Evolutionary conservation across 2,888 invertebrate species (phyloP), one percentile per base, ranked within the genome.

Genomic region (Deilephila porcellus): DNA sequence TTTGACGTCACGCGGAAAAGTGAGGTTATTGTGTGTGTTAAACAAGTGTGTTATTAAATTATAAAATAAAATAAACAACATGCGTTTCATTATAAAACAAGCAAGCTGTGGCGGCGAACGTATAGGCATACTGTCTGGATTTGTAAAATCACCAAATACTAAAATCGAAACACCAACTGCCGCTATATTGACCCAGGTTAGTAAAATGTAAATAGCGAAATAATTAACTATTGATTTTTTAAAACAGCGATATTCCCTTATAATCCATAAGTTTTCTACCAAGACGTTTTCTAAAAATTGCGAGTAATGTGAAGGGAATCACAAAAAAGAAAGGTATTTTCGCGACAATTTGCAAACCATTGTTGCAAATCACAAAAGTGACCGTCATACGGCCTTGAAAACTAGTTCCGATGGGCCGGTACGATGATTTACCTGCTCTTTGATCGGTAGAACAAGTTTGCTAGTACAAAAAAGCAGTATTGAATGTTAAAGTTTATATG

Each of bases 101-200:
- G 82, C 95, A n/a, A 92, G 95, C 60, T 95, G 94, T 88, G 95
- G 95, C 76, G 91, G 95, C 60, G 96, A 97, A 37, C 96, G 98
- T 37, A 85, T 97, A 71, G 98, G 98, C 19, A 87, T 83, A n/a
- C 82, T 97, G 32, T 92, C 95, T 0, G 96, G 95, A 76, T 94
- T 97, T 74, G 88, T 95, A 37, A 95, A 95, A 81, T 93, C 95
- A 71, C 95, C 96, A 0, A 93, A 93, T 72, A 84, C 95, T 56
- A 83, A 86, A 67, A 95, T 97, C 70, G 96, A 97, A 90, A 98
- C 98, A 34, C 98, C 98, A 0, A 89, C 97, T 71, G 94, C 97
- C 52, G 95, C 98, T 83, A 91, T 98, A 75, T 96, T 97, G 76
- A 98, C 98, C 8, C 96, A 96, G 95, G 97, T 97, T 92, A 81